Evolutionary conservation across 2,113 vertebrate species (phyloP).

Genomic region (Burhinus bistriatus): DNA sequence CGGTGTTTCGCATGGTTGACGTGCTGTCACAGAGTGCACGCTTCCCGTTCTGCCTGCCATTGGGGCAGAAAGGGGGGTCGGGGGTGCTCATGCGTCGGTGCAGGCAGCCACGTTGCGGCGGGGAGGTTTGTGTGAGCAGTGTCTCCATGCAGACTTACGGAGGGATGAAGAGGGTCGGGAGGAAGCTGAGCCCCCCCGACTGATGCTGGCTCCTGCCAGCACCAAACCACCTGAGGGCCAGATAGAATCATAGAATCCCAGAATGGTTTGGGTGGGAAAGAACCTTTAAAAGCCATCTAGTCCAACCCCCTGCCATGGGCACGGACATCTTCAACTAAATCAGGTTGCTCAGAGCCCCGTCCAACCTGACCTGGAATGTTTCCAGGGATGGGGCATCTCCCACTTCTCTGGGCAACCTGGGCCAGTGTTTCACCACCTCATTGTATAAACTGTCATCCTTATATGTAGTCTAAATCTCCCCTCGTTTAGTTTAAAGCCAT

Average conservation of each 20-base stretch:
- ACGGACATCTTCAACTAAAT: not conserved
- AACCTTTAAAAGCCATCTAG: not conserved
- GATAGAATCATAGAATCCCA: not conserved
- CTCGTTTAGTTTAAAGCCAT: not conserved
- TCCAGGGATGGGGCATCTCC: not conserved
- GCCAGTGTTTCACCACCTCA: not conserved
- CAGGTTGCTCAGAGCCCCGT: not conserved
- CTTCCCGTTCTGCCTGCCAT: fast-evolving
- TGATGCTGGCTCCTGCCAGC: not conserved
- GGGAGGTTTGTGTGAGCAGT: not conserved
- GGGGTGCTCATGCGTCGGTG: not conserved
- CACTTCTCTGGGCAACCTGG: not conserved
- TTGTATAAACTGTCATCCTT: not conserved
- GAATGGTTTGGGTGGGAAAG: not conserved
- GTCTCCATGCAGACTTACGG: not conserved
- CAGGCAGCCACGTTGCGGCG: fast-evolving
- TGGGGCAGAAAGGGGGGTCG: fast-evolving
- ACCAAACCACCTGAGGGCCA: not conserved
- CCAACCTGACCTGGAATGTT: not conserved
- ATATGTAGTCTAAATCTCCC: not conserved
- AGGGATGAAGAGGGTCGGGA: fast-evolving
- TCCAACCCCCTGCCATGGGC: not conserved
- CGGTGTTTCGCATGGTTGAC: fast-evolving
- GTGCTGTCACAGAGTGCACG: fast-evolving
- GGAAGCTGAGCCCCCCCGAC: not conserved